phyloP scores from a whole-genome alignment of 2,888 invertebrate species.

The Cistogaster globosa region DNA sequence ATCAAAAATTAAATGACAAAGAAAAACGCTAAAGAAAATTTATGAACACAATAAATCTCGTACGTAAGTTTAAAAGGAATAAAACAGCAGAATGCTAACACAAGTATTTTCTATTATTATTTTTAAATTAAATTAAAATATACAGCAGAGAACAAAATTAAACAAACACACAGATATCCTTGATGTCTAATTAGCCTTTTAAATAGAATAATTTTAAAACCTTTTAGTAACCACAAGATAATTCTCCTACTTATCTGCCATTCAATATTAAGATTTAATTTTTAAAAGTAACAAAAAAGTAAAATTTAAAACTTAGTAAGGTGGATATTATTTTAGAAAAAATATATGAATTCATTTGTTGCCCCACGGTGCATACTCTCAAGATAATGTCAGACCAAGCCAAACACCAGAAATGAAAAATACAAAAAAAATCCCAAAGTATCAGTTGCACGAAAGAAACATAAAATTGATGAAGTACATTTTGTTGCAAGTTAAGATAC shows the following conservation, averaged over 20 bases:
- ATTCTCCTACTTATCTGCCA: background rate
- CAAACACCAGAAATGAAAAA: background rate
- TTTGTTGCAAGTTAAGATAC: background rate
- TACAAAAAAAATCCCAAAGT: constrained; percentile 40
- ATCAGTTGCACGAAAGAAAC: constrained; percentile 28
- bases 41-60: constrained; percentile 43
- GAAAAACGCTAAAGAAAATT: constrained; percentile 55
- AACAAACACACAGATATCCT: background rate
- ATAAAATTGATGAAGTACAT: constrained; percentile 50
- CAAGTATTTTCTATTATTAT: constrained; percentile 6
- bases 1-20: constrained; percentile 56
- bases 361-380: background rate
- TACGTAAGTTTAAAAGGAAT: constrained; percentile 15
- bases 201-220: background rate
- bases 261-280: background rate
- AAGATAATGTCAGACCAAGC: constrained; percentile 8
- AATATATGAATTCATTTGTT: constrained; percentile 2
- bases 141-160: background rate
- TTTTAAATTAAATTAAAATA: constrained; percentile 45
- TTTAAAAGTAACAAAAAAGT: constrained; percentile 1
- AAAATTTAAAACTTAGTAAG: background rate
- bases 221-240: background rate
- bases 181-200: constrained; percentile 1
- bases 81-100: background rate
- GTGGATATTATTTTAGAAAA: too few species aligned